Evolutionary conservation across 2,797 vertebrate species (phyloP).

Genomic region (Steatocranus sp.): DNA sequence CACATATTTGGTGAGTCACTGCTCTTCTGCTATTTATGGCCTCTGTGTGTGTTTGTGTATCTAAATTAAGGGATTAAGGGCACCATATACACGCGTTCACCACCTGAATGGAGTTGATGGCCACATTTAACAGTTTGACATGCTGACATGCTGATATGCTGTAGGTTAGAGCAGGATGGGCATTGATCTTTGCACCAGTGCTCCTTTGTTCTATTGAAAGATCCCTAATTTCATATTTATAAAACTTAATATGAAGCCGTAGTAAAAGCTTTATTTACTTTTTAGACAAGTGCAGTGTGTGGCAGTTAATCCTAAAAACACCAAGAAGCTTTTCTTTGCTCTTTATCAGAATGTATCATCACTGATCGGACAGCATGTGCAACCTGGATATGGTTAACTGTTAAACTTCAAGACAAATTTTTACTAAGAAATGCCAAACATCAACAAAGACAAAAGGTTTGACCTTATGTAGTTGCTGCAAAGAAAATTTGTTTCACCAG

Average conservation of each 20-base stretch:
- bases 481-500: neutral
- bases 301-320: neutral
- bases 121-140: neutral
- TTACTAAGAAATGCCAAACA: neutral
- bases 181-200: neutral
- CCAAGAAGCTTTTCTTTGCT: neutral
- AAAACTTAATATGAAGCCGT: neutral
- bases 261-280: neutral
- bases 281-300: neutral
- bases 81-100: neutral
- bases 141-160: neutral
- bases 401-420: neutral
- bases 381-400: neutral
- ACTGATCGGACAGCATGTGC: neutral
- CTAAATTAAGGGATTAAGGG: neutral
- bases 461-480: neutral
- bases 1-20: slow-evolving; percentile 96
- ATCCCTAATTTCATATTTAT: neutral
- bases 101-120: neutral
- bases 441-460: neutral
- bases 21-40: neutral
- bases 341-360: neutral
- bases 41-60: neutral
- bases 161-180: neutral
- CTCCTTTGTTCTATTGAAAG: neutral